Conservation (phyloP, 2,888 invertebrate genomes). For the Eupithecia pulchellata region DNA sequence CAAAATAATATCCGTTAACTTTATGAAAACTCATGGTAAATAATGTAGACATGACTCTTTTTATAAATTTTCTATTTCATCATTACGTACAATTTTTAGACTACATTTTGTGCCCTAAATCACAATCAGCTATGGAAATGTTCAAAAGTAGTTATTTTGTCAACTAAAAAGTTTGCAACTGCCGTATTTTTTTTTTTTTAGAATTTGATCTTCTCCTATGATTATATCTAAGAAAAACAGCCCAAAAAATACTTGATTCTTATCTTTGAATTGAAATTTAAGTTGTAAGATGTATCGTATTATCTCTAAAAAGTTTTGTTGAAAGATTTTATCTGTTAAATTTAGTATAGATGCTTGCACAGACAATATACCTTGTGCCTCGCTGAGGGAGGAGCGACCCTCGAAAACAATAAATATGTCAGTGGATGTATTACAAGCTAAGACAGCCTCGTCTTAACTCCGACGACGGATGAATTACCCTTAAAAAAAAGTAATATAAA, state of each 20-base stretch:
- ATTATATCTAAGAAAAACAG: background rate
- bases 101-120: too few species aligned
- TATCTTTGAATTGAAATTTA: conserved; percentile 27
- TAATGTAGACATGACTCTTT: background rate
- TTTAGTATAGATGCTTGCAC: conserved; percentile 46
- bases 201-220: background rate
- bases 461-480: too few species aligned
- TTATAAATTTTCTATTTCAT: background rate
- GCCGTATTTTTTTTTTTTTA: background rate
- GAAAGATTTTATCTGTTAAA: conserved; percentile 55
- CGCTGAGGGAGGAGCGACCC: conserved; percentile 60
- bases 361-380: conserved; percentile 52
- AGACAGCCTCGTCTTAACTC: conserved; percentile 65
- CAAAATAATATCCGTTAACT: background rate
- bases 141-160: background rate
- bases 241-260: background rate
- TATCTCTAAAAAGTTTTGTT: conserved; percentile 36
- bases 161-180: background rate
- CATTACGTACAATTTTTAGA: too few species aligned
- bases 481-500: too few species aligned
- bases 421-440: conserved; percentile 79
- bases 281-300: conserved; percentile 11
- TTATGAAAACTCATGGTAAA: background rate
- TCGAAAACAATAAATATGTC: conserved; percentile 83
- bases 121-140: background rate